phyloP scores from a whole-genome alignment of 2,888 invertebrate genomes.

The Abrostola tripartita region DNA sequence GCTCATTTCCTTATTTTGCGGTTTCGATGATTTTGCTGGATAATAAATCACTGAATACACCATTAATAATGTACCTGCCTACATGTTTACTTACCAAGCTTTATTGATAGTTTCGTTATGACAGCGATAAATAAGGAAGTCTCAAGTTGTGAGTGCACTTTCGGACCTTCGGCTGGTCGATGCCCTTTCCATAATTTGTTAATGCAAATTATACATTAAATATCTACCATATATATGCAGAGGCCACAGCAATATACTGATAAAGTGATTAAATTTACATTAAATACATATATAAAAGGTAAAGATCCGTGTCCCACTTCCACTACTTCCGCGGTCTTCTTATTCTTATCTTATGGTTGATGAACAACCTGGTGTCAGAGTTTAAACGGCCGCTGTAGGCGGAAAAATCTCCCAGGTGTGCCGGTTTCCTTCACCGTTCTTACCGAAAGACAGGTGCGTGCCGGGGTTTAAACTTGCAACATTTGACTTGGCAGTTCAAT shows the following conservation, averaged over 20 bases:
- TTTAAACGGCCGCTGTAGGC: too few species aligned
- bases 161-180: slow-evolving; percentile 41
- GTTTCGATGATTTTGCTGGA: slow-evolving; percentile 5
- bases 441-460: too few species aligned
- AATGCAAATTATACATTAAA: slow-evolving; percentile 26
- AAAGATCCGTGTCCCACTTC: slow-evolving; percentile 1
- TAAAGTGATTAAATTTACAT: slow-evolving; percentile 1
- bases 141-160: slow-evolving; percentile 20
- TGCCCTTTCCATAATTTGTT: slow-evolving; percentile 46
- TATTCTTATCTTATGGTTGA: too few species aligned
- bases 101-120: slow-evolving; percentile 28
- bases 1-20: background rate
- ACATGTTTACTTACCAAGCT: slow-evolving; percentile 8
- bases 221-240: slow-evolving; percentile 13
- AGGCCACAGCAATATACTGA: slow-evolving; percentile 13
- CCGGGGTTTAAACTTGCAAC: too few species aligned
- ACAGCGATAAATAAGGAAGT: slow-evolving; percentile 43
- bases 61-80: slow-evolving; percentile 7
- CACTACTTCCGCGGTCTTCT: too few species aligned
- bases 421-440: too few species aligned
- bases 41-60: slow-evolving; percentile 20
- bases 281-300: background rate
- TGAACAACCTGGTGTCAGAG: too few species aligned
- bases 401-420: too few species aligned
- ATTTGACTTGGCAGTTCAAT: too few species aligned